Evolutionary conservation across 2,888 invertebrate species (phyloP).

Genomic region (Euproctis similis): DNA sequence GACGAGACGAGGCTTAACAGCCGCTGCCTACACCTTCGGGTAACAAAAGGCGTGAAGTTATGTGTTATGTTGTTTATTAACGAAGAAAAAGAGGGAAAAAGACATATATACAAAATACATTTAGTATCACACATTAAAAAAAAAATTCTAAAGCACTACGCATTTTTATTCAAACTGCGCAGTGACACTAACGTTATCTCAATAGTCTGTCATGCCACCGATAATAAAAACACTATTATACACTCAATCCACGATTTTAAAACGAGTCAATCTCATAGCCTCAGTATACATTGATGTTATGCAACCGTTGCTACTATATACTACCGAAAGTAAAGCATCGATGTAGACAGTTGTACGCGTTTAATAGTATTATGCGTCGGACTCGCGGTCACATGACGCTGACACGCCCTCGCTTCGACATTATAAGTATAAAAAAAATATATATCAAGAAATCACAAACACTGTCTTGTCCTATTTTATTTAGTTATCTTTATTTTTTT

Average conservation of each 20-base stretch:
- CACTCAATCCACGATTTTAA: slow-evolving; percentile 25
- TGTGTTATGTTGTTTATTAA: too few relatives aligned
- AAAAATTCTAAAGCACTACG: slow-evolving; percentile 35
- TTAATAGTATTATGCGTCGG: slow-evolving; percentile 17
- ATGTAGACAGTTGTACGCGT: slow-evolving; percentile 22
- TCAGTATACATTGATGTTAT: slow-evolving; percentile 28
- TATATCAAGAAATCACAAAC: slow-evolving; percentile 18
- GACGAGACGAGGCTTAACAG: too few relatives aligned
- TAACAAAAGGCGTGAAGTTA: too few relatives aligned
- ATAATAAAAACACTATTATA: slow-evolving; percentile 51
- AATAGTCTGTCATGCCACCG: slow-evolving; percentile 47
- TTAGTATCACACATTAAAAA: too few relatives aligned
- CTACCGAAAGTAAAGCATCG: slow-evolving; percentile 15
- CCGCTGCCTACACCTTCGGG: too few relatives aligned
- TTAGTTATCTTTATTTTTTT: slow-evolving; percentile 14
- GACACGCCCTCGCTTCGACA: slow-evolving; percentile 27
- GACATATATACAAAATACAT: too few relatives aligned
- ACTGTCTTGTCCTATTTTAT: slow-evolving; percentile 12
- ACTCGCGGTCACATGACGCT: slow-evolving; percentile 31
- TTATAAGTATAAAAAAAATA: too few relatives aligned
- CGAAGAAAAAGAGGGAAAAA: too few relatives aligned
- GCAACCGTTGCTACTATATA: slow-evolving; percentile 11
- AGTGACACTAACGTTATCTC: slow-evolving; percentile 54
- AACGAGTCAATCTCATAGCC: slow-evolving; percentile 17
- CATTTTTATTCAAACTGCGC: slow-evolving; percentile 53